Evolutionary conservation across 2,113 vertebrate species (phyloP).

Genomic region (Illadopsis cleaveri): DNA sequence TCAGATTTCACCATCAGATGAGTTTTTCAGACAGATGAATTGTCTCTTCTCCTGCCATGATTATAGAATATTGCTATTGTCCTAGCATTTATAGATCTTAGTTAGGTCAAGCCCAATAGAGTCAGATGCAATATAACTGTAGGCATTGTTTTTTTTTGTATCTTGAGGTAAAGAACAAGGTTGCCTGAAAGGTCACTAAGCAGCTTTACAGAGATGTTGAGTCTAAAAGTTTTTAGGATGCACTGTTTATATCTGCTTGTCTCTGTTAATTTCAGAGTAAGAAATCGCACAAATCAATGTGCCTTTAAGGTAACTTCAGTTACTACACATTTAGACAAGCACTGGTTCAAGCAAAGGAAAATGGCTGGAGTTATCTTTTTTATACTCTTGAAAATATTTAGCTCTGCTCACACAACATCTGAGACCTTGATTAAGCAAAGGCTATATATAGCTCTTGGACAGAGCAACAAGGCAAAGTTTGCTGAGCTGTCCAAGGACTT

Average conservation of each 20-base stretch:
- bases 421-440: neutral
- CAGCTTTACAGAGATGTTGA: neutral
- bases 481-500: constrained; percentile 5
- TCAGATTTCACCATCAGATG: neutral
- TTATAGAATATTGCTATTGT: neutral
- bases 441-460: neutral
- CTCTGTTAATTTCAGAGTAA: neutral
- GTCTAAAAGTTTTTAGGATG: neutral
- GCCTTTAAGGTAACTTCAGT: neutral
- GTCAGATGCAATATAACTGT: neutral
- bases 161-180: neutral
- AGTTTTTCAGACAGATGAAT: neutral
- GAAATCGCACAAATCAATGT: neutral
- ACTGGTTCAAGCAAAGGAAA: neutral
- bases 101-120: neutral
- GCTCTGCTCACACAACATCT: neutral
- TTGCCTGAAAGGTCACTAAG: neutral
- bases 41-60: neutral
- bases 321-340: neutral
- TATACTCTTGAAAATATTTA: neutral
- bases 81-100: neutral
- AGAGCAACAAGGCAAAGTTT: constrained; percentile 5
- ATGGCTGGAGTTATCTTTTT: neutral
- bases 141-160: neutral
- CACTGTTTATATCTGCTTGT: neutral